Conservation (phyloP, 2,113 vertebrate genomes). For the Calypte anna region DNA sequence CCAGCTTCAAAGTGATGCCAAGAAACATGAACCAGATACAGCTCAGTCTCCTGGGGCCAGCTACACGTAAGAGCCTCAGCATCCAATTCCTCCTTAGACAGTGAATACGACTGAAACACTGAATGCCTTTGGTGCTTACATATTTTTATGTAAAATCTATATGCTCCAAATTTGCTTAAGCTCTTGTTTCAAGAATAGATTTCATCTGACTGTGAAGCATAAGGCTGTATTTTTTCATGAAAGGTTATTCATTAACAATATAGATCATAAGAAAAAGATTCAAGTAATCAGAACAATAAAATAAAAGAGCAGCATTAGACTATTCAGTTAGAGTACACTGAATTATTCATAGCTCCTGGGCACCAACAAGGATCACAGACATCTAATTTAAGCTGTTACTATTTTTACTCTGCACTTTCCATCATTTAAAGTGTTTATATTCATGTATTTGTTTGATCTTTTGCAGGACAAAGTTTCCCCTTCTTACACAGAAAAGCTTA, state of each 20-base stretch:
- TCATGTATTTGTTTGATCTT: slow-evolving; percentile 57
- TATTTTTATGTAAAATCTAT: not conserved
- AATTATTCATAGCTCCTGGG: slow-evolving; percentile 68
- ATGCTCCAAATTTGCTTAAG: not conserved
- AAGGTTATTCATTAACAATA: slow-evolving; percentile 3
- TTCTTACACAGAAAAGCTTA: slow-evolving; percentile 7
- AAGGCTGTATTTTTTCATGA: slow-evolving; percentile 17
- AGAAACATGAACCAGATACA: not conserved
- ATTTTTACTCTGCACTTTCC: slow-evolving; percentile 61
- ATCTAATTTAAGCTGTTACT: slow-evolving; percentile 63
- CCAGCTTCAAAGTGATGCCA: not conserved
- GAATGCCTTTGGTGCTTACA: not conserved
- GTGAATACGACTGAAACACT: not conserved
- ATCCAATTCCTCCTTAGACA: not conserved
- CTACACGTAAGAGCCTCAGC: not conserved
- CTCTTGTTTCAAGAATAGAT: not conserved
- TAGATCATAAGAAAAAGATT: slow-evolving; percentile 12
- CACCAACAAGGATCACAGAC: slow-evolving; percentile 28
- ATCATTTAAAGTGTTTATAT: slow-evolving; percentile 50
- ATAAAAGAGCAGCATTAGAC: slow-evolving; percentile 33
- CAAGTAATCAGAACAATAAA: slow-evolving; percentile 8
- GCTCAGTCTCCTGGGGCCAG: not conserved
- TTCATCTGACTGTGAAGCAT: not conserved
- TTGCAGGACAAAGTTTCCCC: slow-evolving; percentile 15
- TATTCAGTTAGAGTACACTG: slow-evolving; percentile 24